Base-by-base conservation (phyloP, 2,113 vertebrate genomes). In the Herpailurus yagouaroundi region DNA sequence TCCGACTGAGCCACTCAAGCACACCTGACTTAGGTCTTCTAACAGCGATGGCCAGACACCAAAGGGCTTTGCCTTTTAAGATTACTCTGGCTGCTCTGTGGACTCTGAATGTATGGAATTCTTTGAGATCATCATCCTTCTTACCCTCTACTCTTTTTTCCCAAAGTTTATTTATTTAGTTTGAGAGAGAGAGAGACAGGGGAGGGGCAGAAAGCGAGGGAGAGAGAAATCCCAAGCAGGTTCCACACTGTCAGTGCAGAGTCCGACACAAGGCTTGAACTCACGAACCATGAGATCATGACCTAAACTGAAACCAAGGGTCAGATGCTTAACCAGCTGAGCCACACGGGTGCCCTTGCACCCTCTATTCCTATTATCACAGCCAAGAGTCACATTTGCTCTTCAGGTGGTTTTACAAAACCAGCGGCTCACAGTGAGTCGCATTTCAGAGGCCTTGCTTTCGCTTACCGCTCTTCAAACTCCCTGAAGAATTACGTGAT, bases 401-500 rank as follows among this genome's bases (percentile, higher is more conserved):
- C 41, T 64, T 92, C 8, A n/a, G 77, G 14, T 15, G 7, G 31
- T 80, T 93, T 94, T 66, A 66, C 5, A 93, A 41, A 94, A 84
- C n/a, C 31, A 29, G 5, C 66, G 48, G 79, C 66, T 86, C 48
- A 36, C 31, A 76, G 55, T 38, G 57, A 19, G 29, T 80, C 55
- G 96, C 76, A 69, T 89, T 88, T 73, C 73, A 50, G 13, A 91
- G 68, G 25, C 38, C 74, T 45, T 60, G 50, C 64, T 91, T 92
- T 89, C n/a, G 45, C n/a, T 38, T 55, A 74, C 18, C 71, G 69
- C 71, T 84, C 80, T 94, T 76, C 84, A 87, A 76, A 63, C 25
- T 77, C 33, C 74, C 38, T 60, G 33, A 84, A 86, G 94, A 84
- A 90, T 96, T 83, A 94, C 36, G 33, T 15, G 38, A 94, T 87